A percentile compares a stretch with the other conserved stretches of the same genome.
Conservation (phyloP, 2,888 invertebrate genomes). For the Mimas tiliae region DNA sequence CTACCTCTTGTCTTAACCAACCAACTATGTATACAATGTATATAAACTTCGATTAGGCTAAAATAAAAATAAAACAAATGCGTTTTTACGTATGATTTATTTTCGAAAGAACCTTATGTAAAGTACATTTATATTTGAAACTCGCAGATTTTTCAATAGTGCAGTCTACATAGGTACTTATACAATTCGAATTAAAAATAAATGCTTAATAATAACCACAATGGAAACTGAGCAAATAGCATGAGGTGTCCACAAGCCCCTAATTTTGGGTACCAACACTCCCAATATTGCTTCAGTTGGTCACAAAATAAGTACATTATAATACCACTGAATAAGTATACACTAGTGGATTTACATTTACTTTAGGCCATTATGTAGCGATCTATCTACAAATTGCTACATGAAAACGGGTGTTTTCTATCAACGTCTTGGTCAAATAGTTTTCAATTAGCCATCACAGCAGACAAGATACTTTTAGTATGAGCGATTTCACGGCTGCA, state of each 20-base stretch:
- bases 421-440: not conserved
- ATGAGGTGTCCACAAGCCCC: not conserved
- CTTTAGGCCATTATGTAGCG: slow-evolving; percentile 16
- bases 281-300: slow-evolving; percentile 18
- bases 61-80: not conserved
- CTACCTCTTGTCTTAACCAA: too few species aligned
- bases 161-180: slow-evolving; percentile 21
- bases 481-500: too few species aligned
- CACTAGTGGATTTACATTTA: not conserved
- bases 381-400: not conserved
- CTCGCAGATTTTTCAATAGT: slow-evolving; percentile 22
- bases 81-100: slow-evolving; percentile 26
- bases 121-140: slow-evolving; percentile 27
- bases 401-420: not conserved
- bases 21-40: too few species aligned
- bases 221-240: slow-evolving; percentile 15
- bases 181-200: slow-evolving; percentile 20
- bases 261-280: not conserved
- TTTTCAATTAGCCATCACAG: not conserved
- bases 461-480: too few species aligned
- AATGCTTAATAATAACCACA: slow-evolving; percentile 17
- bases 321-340: slow-evolving; percentile 6
- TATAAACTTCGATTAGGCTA: too few species aligned
- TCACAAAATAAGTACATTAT: slow-evolving; percentile 19
- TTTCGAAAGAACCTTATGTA: slow-evolving; percentile 24